Percentiles rank a stretch among this genome's conserved stretches.
Conservation (phyloP, 2,113 vertebrate species). For the Cinclus mexicanus region DNA sequence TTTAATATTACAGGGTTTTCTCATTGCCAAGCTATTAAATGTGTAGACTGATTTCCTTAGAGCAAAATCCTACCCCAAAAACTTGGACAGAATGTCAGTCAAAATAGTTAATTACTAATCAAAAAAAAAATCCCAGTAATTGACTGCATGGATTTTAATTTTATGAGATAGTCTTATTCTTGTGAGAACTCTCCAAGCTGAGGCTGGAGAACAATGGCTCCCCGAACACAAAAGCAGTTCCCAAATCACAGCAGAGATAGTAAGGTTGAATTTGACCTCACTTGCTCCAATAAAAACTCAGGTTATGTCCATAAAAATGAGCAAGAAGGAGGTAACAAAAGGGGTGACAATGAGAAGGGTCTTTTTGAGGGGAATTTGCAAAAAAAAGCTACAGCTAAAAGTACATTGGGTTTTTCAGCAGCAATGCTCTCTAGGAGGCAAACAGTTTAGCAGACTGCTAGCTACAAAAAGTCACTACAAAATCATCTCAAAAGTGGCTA, state of each 20-base stretch:
- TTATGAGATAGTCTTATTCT: conserved; percentile 14
- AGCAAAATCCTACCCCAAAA: conserved; percentile 21
- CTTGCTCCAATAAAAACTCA: not conserved
- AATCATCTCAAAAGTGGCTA: not conserved
- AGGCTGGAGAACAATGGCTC: not conserved
- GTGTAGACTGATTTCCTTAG: not conserved
- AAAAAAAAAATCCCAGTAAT: conserved; percentile 23
- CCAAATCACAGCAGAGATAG: conserved; percentile 1
- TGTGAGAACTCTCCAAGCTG: conserved; percentile 15
- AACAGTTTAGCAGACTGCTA: not conserved
- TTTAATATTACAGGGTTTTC: conserved; percentile 39
- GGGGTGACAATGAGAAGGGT: not conserved
- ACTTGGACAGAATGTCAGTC: conserved; percentile 14
- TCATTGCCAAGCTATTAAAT: conserved; percentile 33
- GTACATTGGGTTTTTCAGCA: not conserved
- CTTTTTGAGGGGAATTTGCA: not conserved
- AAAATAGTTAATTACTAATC: conserved; percentile 48
- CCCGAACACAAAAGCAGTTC: not conserved
- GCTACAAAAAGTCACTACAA: not conserved
- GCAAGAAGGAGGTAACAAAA: not conserved
- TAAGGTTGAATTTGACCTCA: not conserved
- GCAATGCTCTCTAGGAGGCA: not conserved
- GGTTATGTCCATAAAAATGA: not conserved
- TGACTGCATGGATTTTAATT: conserved; percentile 51
- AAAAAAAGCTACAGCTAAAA: not conserved